Evolutionary conservation across 2,113 vertebrate genomes (phyloP).

Genomic region (Petrocephalus microphthalmus): DNA sequence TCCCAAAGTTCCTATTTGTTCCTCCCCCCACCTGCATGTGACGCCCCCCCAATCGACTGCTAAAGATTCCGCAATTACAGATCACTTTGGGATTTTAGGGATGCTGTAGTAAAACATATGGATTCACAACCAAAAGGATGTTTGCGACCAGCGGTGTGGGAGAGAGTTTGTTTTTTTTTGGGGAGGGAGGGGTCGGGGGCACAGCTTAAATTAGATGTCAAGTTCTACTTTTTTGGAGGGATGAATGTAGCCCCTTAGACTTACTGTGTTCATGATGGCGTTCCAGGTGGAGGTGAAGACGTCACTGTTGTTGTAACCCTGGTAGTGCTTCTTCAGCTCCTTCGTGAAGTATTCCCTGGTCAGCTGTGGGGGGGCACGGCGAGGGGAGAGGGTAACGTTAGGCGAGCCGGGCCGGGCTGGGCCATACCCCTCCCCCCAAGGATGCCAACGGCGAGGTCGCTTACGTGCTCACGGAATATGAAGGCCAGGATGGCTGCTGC

Average conservation of each 20-base stretch:
- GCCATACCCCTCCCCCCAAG: background rate
- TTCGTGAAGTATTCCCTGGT: slow-evolving; percentile 88
- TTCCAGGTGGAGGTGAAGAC: slow-evolving; percentile 89
- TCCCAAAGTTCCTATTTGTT: background rate
- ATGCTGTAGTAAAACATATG: background rate
- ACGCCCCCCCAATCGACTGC: too few relatives aligned
- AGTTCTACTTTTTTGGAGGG: too few relatives aligned
- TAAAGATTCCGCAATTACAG: too few relatives aligned
- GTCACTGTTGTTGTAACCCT: slow-evolving; percentile 77
- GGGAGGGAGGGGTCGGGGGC: too few relatives aligned
- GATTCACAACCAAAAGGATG: background rate
- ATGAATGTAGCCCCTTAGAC: slow-evolving; percentile 32
- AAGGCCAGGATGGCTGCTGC: slow-evolving; percentile 87
- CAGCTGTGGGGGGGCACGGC: slow-evolving; percentile 56
- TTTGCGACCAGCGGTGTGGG: too few relatives aligned
- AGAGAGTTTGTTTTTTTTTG: too few relatives aligned
- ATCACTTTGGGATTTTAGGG: too few relatives aligned
- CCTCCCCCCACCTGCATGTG: too few relatives aligned
- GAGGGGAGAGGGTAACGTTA: background rate
- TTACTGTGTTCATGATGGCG: slow-evolving; percentile 90
- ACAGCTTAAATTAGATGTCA: too few relatives aligned
- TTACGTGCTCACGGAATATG: slow-evolving; percentile 85
- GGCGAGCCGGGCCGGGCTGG: background rate
- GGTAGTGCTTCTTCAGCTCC: slow-evolving; percentile 83
- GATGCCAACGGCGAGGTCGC: slow-evolving; percentile 40